Evolutionary conservation across 92 coral and sea anemone species (phyloP).

Genomic region (Parazoanthus darwini): DNA sequence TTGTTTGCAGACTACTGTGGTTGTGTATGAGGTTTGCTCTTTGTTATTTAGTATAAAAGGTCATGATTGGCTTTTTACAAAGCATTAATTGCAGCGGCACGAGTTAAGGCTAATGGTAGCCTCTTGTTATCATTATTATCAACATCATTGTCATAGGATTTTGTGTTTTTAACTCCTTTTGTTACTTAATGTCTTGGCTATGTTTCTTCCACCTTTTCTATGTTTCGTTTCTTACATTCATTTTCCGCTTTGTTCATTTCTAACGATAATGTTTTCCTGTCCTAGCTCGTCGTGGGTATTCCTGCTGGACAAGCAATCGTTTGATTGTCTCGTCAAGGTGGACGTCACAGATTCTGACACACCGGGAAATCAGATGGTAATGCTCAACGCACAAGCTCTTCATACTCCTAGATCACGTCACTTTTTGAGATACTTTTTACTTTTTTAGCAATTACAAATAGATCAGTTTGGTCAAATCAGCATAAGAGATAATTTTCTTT

Average conservation of each 20-base stretch:
- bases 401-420: background rate
- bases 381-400: background rate
- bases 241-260: background rate
- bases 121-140: no score
- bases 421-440: no score
- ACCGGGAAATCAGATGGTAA: constrained; percentile 47
- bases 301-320: constrained; percentile 60
- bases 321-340: constrained; percentile 70
- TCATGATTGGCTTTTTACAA: no score
- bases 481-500: no score
- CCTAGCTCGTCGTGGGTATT: constrained; percentile 78
- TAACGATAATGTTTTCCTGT: background rate
- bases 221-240: background rate
- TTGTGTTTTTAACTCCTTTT: background rate
- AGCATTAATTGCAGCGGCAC: no score
- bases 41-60: no score
- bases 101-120: no score
- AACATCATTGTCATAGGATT: background rate
- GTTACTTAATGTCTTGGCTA: background rate
- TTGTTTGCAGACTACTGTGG: no score
- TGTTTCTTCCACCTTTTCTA: background rate
- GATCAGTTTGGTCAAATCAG: no score
- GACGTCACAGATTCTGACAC: constrained; percentile 63
- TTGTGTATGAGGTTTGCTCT: no score
- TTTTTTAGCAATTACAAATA: no score